Percentiles rank a stretch among this genome's conserved stretches.
Conservation (phyloP, 1,140 invertebrate species). For the Drosophila sechellia region DNA sequence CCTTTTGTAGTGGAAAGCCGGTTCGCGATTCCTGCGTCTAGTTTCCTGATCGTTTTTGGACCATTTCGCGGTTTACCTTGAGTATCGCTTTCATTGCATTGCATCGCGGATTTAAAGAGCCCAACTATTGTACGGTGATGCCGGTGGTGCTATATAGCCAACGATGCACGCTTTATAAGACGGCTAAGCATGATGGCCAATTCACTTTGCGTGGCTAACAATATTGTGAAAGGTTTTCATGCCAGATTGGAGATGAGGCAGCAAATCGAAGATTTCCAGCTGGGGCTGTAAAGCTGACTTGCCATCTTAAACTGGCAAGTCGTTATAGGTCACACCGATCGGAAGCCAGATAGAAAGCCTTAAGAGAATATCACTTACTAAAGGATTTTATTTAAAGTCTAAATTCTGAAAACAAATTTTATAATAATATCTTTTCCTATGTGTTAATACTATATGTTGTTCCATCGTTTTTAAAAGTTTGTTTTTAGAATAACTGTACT, state of each 20-base stretch:
- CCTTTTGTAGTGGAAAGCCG: slow-evolving; percentile 55
- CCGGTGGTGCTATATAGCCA: neutral
- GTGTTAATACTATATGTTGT: no score
- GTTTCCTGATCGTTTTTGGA: slow-evolving; percentile 35
- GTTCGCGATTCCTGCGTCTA: slow-evolving; percentile 61
- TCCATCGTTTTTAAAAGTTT: no score
- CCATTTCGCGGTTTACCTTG: slow-evolving; percentile 70
- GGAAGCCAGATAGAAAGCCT: slow-evolving; percentile 16
- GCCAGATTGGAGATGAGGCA: slow-evolving; percentile 59
- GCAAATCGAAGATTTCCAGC: slow-evolving; percentile 25
- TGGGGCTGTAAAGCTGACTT: slow-evolving; percentile 15
- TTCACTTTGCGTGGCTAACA: slow-evolving; percentile 55
- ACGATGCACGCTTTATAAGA: slow-evolving; percentile 15
- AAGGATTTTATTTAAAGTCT: neutral
- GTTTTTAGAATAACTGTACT: no score
- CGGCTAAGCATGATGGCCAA: slow-evolving; percentile 45
- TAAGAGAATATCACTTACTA: neutral
- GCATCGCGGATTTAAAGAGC: slow-evolving; percentile 80
- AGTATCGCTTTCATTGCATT: slow-evolving; percentile 57
- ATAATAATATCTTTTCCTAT: no score
- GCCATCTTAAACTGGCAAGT: slow-evolving; percentile 31
- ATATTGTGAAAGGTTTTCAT: slow-evolving; percentile 80
- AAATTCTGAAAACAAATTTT: no score
- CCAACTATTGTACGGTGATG: slow-evolving; percentile 66
- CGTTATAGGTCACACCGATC: slow-evolving; percentile 35